Evolutionary conservation across 1,140 invertebrate species (phyloP), one percentile per base, ranked within the genome.

Genomic region (Pseudomyrmex sp.): DNA sequence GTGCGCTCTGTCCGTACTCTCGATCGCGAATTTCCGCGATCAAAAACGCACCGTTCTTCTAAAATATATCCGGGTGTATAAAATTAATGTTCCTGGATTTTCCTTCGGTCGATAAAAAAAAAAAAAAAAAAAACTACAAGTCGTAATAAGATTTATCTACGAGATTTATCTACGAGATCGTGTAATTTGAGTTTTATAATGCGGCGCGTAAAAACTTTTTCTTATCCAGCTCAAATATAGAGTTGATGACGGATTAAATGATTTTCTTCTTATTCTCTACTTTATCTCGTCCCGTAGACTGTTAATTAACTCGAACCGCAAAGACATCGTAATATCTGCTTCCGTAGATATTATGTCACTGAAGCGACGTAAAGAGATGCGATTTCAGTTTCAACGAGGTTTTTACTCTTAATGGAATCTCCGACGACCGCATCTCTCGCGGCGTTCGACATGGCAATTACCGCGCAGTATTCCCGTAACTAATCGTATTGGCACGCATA

Each of bases 401-500:
- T 77, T 35, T 77, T 68, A 77, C 63, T 68, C 9, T 77, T 77
- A 54, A 77, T 46, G 75, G 63, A 69, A 77, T 77, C 35, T 35
- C 35, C 63, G 50, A 46, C 35, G 62, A 68, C 56, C 62, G 54
- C 63, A 44, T 56, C 48, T 46, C n/a, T 46, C 5, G 7, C 48
- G 26, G 50, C 20, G 50, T 68, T 26, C 18, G 61, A 52, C 12
- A 48, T 35, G 18, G 72, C 72, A 74, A 75, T 82, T 82, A 76
- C 26, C 46, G 35, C 69, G 26, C 63, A 54, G 54, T 54, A 69
- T 61, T 61, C 20, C 48, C 72, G 48, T 63, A 75, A 23, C 58
- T 62, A 75, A 82, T 63, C 58, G 50, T 76, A 82, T 82, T 54
- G 79, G 75, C 18, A 48, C 44, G 73, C 70, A 77, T 77, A 73